Conservation (phyloP, 2,797 vertebrate species). For the Nannoperca obscura region DNA sequence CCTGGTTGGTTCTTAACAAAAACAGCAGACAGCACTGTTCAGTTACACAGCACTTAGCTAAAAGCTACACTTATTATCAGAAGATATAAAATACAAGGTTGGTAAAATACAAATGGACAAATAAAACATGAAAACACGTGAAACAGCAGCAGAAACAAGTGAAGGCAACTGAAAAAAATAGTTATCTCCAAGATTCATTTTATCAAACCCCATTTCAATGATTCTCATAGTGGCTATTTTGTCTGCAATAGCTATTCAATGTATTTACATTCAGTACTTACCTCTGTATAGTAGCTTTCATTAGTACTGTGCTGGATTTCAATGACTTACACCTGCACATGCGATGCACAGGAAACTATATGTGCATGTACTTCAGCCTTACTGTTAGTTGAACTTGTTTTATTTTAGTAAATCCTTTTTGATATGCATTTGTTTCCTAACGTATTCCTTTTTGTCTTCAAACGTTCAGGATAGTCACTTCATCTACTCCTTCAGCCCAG, state of each 20-base stretch:
- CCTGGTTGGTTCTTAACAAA: conserved; percentile 86
- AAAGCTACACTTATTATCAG: neutral
- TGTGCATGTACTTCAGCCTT: neutral
- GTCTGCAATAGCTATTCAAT: neutral
- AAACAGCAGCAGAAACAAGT: neutral
- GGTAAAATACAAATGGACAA: neutral
- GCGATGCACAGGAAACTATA: neutral
- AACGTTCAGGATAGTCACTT: conserved; percentile 94
- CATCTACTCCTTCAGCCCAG: conserved; percentile 97
- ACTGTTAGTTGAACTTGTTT: neutral
- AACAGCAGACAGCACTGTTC: neutral
- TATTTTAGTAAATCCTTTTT: neutral
- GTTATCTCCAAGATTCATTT: neutral
- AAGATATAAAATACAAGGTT: neutral
- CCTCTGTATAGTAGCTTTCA: neutral
- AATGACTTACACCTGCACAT: no score
- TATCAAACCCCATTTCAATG: neutral
- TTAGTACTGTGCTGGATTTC: neutral
- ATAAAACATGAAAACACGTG: neutral
- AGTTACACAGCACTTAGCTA: neutral
- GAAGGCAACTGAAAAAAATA: no score
- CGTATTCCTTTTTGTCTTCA: conserved; percentile 29
- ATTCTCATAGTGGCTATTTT: no score
- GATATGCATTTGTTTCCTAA: neutral
- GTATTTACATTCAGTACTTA: neutral